These are phyloP conservation scores for Mormyrus iriodes DNA, from an alignment of 2,113 vertebrate genomes.

Conservation along the genomic window DNA sequence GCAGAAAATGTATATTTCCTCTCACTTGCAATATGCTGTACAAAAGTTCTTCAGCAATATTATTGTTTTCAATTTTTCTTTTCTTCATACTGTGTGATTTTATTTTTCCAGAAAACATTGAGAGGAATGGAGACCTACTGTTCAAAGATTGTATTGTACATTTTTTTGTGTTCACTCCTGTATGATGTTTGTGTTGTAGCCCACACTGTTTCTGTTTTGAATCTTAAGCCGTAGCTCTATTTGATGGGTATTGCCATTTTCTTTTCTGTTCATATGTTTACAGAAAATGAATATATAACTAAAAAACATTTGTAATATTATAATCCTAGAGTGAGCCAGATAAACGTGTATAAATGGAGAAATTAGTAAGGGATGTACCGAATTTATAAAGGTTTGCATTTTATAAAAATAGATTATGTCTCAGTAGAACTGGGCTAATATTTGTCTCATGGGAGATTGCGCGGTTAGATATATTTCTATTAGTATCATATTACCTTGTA, in stretches of 20 bases:
- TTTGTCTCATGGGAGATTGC: neutral
- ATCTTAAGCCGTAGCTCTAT: constrained; percentile 30
- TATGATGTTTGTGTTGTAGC: constrained; percentile 15
- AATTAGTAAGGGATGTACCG: constrained; percentile 22
- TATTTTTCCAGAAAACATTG: neutral
- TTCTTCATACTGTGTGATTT: neutral
- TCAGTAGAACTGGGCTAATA: constrained; percentile 23
- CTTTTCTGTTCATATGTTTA: constrained; percentile 24
- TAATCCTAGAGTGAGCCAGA: constrained; percentile 21
- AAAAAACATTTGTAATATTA: constrained; percentile 10
- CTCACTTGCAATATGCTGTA: constrained; percentile 27
- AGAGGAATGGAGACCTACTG: neutral
- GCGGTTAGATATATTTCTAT: neutral
- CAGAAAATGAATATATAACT: neutral
- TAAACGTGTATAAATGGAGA: constrained; percentile 22
- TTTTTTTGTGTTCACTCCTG: neutral
- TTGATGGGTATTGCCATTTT: constrained; percentile 16
- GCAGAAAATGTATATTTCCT: constrained; percentile 20
- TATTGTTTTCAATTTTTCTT: neutral
- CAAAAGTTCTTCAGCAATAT: constrained; percentile 26
- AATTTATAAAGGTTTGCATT: constrained; percentile 17
- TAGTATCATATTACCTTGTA: neutral
- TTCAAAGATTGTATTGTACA: neutral
- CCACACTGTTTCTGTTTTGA: constrained; percentile 18
- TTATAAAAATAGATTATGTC: constrained; percentile 23